Evolutionary conservation across 2,888 invertebrate species (phyloP), one percentile per base, ranked within the genome.

Genomic region (Andrena trimmerana): DNA sequence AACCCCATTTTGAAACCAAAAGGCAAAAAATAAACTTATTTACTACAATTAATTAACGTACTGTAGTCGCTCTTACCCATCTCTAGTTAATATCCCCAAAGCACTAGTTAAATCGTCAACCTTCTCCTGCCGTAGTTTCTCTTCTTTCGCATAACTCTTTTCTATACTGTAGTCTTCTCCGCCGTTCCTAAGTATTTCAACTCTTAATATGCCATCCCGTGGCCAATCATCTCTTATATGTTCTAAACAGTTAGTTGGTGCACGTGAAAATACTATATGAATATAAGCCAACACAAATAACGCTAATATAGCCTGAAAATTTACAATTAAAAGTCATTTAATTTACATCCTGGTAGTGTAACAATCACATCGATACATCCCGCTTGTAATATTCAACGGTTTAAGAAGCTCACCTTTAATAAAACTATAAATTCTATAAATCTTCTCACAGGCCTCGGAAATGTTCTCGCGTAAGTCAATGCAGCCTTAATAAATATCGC

Each of bases 271-370:
- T 84, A 97, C 97, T 93, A 98, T 96, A 93, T 99, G 99, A 92
- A 99, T 98, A 94, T 99, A 99, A 66, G 98, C 97, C 90, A 99
- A 95, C 68, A 98, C 97, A 92, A 98, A 97, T 94, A 99, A 97
- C 72, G 98, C 98, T 72, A 96, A 92, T 86, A 98, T 94, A 2
- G 98, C 98, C 96, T 97, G 95, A 24, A 95, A 94, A 77, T 90
- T 48, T 92, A 92, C 92, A 59, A 60, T 75, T 13, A 29, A 33
- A 52, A 50, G 42, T 31, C 69, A 24, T 16, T 13, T 70, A 67
- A 20, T 52, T 50, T 33, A 6, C 1, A 77, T 33, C 63, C 6
- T 27, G n/a, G 24, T 57, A 31, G 1, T 72, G 36, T 10, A 16
- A 8, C 29, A 67, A 33, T 54, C 20, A 1, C 20, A 50, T 48